Conservation (phyloP, 2,113 vertebrate species). For the Laticauda laticaudata region DNA sequence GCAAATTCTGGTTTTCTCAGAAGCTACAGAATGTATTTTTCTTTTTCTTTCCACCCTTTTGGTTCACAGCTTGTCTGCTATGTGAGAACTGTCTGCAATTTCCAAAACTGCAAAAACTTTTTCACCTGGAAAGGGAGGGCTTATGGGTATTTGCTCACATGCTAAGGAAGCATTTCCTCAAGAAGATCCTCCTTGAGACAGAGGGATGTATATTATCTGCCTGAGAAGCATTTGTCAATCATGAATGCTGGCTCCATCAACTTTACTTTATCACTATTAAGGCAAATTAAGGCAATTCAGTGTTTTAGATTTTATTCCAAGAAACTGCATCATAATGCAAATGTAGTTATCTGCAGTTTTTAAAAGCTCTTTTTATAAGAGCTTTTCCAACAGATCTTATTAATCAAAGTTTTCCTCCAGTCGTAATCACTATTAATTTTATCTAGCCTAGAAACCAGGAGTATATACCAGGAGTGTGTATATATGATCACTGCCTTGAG, state of each 20-base stretch:
- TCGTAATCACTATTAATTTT: neutral
- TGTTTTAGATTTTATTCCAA: neutral
- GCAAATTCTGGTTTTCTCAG: neutral
- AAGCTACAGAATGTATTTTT: neutral
- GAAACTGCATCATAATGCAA: neutral
- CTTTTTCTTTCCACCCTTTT: neutral
- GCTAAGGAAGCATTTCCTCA: neutral
- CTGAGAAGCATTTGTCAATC: neutral
- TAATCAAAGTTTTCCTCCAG: neutral
- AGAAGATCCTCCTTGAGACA: neutral
- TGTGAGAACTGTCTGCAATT: neutral
- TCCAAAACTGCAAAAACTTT: neutral
- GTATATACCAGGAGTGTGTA: too few relatives aligned
- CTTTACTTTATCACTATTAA: neutral
- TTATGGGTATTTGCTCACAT: neutral
- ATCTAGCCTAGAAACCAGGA: too few relatives aligned
- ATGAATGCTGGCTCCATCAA: neutral
- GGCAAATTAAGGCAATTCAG: neutral
- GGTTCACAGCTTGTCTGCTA: neutral
- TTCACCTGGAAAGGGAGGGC: neutral
- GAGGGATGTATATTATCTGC: neutral
- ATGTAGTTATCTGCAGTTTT: neutral
- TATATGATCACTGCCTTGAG: neutral
- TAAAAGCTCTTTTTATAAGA: neutral
- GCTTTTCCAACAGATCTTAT: neutral